Base-by-base conservation (phyloP, 1,140 invertebrate species). In the Rhyzopertha dominica region DNA sequence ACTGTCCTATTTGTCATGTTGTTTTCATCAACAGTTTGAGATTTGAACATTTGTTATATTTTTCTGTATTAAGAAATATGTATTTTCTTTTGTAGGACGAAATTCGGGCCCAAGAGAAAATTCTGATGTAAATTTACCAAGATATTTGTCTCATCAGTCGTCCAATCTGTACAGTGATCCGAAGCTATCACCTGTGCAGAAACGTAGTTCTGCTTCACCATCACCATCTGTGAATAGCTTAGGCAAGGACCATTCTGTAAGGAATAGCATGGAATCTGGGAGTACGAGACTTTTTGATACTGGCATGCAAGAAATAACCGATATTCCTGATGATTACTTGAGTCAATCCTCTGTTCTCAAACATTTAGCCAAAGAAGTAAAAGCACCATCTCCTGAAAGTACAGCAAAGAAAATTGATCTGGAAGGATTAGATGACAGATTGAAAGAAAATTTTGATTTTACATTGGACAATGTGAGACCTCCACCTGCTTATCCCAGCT, bases 341-440 rank as follows among this genome's bases (percentile, higher is more conserved):
- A 86, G 79, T 65, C 84, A 90, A 54, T 87, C 85, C 10, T 74
- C 84, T 61, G 85, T 90, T n/a, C 65, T 91, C 49, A 91, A 91
- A 68, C 87, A 90, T 69, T 71, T 90, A 38, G 84, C 86, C 1
- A 87, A 87, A 68, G 84, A 88, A 68, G 84, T 87, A 5, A 84
- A 81, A 62, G 73, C 73, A 23, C 74, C 73, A 1, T 73, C 56
- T 13, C 51, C 43, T 17, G 54, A 45, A 43, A 51, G 25, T 34
- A 57, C 30, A 31, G 40, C 46, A 14, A 55, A 43, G 53, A 54
- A 34, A 66, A 71, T n/a, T n/a, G n/a, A 35, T 18, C 47, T 45
- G 63, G 14, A 46, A 23, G 47, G 43, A 18, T 10, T 34, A 18
- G 38, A 43, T 10, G 26, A 7, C 8, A 7, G 16, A 16, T 42